A percentile compares a stretch with the other conserved stretches of the same genome.
Conservation (phyloP, 2,888 invertebrate genomes). For the Gymnocheta viridis region DNA sequence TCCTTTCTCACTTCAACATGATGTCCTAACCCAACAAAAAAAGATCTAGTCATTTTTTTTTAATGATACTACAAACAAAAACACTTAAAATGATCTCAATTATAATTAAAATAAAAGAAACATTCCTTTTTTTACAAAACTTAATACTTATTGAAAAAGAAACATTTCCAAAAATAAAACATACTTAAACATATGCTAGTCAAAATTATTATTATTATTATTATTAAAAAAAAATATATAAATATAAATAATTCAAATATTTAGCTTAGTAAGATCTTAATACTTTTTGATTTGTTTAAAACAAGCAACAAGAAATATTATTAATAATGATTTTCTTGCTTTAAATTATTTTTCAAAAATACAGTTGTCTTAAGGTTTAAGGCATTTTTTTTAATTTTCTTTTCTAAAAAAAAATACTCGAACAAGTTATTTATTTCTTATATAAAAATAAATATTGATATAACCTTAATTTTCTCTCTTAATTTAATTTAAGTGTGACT, state of each 20-base stretch:
- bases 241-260: conserved; percentile 53
- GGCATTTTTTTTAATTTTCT: conserved; percentile 4
- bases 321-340: conserved; percentile 26
- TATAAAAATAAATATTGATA: conserved; percentile 12
- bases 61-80: conserved; percentile 11
- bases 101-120: conserved; percentile 38
- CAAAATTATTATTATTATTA: conserved; percentile 66
- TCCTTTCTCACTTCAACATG: conserved; percentile 11
- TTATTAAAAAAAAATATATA: conserved; percentile 24
- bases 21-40: conserved; percentile 30
- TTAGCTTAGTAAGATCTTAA: conserved; percentile 51
- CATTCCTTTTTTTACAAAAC: conserved; percentile 58
- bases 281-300: conserved; percentile 33
- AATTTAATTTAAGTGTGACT: conserved; percentile 56
- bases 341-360: not conserved
- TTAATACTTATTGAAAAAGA: conserved; percentile 9
- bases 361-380: conserved; percentile 11
- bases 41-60: conserved; percentile 61
- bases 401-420: conserved; percentile 22
- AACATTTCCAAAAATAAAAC: conserved; percentile 49
- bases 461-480: not conserved
- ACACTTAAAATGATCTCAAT: conserved; percentile 62
- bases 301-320: conserved; percentile 27
- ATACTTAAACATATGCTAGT: conserved; percentile 63
- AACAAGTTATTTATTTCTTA: conserved; percentile 23